Evolutionary conservation across 2,888 invertebrate species (phyloP), one percentile per base, ranked within the genome.

Genomic region (Prosapia bicincta): DNA sequence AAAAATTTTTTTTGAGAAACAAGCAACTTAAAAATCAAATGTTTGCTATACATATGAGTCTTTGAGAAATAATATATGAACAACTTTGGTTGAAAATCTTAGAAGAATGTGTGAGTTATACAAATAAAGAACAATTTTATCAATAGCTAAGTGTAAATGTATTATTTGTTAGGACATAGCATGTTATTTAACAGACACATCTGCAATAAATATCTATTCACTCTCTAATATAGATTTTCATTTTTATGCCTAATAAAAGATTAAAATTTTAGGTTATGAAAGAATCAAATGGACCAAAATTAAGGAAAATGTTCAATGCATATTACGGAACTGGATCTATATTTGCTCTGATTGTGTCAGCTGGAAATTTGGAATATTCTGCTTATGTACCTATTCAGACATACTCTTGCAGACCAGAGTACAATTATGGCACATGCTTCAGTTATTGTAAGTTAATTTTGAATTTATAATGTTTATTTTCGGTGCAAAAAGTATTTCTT

Each of bases 381-480:
- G 88, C 91, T 2, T 94, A 94, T 83, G 89, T 93, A 0, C 92
- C 94, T 0, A 85, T 87, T 1, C 85, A 88, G 70, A 89, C 90
- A 0, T 93, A 92, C 81, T 91, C 89, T 0, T 94, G 93, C 83
- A 85, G 87, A 77, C 84, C 88, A 1, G 72, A 84, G 7, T 81
- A 84, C 1, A 85, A 86, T 72, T 83, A 84, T 20, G 86, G 87
- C 78, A 83, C 83, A 69, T 91, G 91, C 81, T 83, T 67, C 43
- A 69, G 87, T 78, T 72, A 71, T 77, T 66, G 79, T 74, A 76
- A 72, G 69, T 76, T 25, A 32, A 28, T 54, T 67, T 70, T 26
- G 25, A 5, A 67, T 26, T 73, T 10, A n/a, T n/a, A n/a, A n/a
- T n/a, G 38, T 3, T 25, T 68, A 26, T 15, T 6, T 10, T 66